A percentile compares a stretch with the other conserved stretches of the same genome.
Conservation (phyloP, 2,797 vertebrate genomes). For the Geotrypetes seraphini region DNA sequence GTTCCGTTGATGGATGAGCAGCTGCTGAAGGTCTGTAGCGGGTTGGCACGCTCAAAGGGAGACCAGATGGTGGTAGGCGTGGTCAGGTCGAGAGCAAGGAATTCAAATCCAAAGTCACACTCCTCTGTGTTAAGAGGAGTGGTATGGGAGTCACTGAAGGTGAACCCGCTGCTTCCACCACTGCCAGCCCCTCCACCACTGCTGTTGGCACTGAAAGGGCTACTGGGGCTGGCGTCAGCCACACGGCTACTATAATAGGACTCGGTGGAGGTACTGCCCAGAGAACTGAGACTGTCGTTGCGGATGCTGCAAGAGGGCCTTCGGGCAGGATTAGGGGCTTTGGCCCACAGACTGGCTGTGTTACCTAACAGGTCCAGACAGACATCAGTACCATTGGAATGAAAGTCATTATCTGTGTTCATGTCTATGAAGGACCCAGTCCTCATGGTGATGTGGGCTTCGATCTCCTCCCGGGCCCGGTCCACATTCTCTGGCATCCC, state of each 20-base stretch:
- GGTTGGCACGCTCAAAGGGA: slow-evolving; percentile 55
- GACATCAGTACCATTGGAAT: slow-evolving; percentile 92
- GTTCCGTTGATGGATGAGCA: slow-evolving; percentile 33
- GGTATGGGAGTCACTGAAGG: slow-evolving; percentile 54
- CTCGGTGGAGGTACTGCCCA: slow-evolving; percentile 52
- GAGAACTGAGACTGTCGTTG: slow-evolving; percentile 52
- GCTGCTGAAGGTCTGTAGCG: slow-evolving; percentile 52
- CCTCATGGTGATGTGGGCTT: slow-evolving; percentile 91
- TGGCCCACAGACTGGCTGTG: slow-evolving; percentile 68
- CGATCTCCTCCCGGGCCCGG: slow-evolving; percentile 87
- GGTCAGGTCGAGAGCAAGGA: slow-evolving; percentile 55
- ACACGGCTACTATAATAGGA: slow-evolving; percentile 54
- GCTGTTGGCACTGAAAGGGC: slow-evolving; percentile 73
- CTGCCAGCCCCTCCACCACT: slow-evolving; percentile 43
- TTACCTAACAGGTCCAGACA: slow-evolving; percentile 77
- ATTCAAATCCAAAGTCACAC: slow-evolving; percentile 77
- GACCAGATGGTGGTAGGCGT: slow-evolving; percentile 80
- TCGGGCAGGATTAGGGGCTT: slow-evolving; percentile 50
- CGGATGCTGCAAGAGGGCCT: slow-evolving; percentile 30
- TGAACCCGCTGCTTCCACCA: slow-evolving; percentile 46
- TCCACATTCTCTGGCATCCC: slow-evolving; percentile 97
- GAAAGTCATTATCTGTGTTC: slow-evolving; percentile 88
- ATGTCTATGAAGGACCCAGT: slow-evolving; percentile 85
- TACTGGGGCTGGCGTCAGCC: slow-evolving; percentile 66
- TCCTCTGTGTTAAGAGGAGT: slow-evolving; percentile 59